A percentile compares a stretch with the other conserved stretches of the same genome.
Evolutionary conservation across 2,888 invertebrate genomes (phyloP).

Genomic region (Seladonia tumulorum): DNA sequence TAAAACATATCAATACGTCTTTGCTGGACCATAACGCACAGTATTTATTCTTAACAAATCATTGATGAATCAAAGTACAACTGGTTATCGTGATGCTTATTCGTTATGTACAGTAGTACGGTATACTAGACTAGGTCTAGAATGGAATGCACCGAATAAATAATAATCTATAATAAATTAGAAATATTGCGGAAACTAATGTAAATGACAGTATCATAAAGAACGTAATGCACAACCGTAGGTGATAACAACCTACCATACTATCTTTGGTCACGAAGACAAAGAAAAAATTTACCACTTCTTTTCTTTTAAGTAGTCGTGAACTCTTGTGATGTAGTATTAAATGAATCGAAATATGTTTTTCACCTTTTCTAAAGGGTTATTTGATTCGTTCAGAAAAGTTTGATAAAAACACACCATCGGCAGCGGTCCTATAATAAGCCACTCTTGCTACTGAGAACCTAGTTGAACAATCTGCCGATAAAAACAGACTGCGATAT

Average conservation of each 20-base stretch:
- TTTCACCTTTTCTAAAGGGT: background rate
- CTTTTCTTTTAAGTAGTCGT: background rate
- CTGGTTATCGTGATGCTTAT: conserved; percentile 38
- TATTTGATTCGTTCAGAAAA: conserved; percentile 28
- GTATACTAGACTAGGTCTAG: conserved; percentile 64
- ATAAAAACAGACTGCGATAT: conserved; percentile 39
- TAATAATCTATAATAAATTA: conserved; percentile 36
- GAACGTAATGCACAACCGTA: conserved; percentile 3
- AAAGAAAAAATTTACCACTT: conserved; percentile 21
- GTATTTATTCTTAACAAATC: conserved; percentile 30
- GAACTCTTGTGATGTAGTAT: background rate
- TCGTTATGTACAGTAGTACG: conserved; percentile 66
- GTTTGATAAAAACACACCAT: conserved; percentile 32
- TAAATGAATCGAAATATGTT: background rate
- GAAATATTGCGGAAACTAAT: conserved; percentile 11
- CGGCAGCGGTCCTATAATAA: conserved; percentile 26
- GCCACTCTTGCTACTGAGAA: conserved; percentile 22
- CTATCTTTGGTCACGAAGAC: conserved; percentile 24
- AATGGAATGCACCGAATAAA: conserved; percentile 57
- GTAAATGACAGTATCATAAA: background rate
- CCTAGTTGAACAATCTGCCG: conserved; percentile 31
- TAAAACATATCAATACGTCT: conserved; percentile 24
- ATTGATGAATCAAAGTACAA: conserved; percentile 41
- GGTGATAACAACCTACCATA: conserved; percentile 9
- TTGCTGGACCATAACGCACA: conserved; percentile 30